Conservation (phyloP, 2,888 invertebrate species). For the Apoda limacodes region DNA sequence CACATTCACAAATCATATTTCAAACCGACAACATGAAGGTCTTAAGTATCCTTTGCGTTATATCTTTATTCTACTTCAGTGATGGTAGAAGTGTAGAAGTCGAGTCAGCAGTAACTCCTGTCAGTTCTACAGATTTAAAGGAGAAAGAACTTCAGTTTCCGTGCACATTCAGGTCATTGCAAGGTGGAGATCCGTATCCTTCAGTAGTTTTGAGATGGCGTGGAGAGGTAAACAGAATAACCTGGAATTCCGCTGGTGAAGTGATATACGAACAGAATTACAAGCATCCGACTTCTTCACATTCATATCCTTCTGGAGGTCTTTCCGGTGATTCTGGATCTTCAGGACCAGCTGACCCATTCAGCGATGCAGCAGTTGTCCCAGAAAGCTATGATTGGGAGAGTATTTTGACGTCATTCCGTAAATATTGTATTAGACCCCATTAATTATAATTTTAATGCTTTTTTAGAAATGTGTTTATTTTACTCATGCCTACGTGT, state of each 20-base stretch:
- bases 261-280: conserved; percentile 20
- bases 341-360: conserved; percentile 23
- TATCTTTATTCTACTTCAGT: no score
- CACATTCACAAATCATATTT: no score
- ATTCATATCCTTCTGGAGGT: conserved; percentile 27
- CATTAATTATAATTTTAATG: conserved; percentile 10
- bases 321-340: conserved; percentile 27
- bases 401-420: conserved; percentile 23
- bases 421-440: conserved; percentile 21
- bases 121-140: no score
- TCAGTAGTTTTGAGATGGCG: conserved; percentile 34
- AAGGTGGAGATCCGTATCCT: conserved; percentile 29
- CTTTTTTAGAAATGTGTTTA: conserved; percentile 1
- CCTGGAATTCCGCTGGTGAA: conserved; percentile 23
- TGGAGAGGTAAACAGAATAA: conserved; percentile 25
- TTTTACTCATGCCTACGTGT: no score
- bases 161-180: conserved; percentile 29
- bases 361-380: conserved; percentile 24
- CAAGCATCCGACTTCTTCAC: conserved; percentile 18
- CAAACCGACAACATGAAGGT: no score
- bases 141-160: conserved; percentile 24
- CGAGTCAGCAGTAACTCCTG: no score
- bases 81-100: no score
- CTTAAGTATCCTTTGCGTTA: no score
- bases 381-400: conserved; percentile 23